A percentile compares a stretch with the other conserved stretches of the same genome.
Conservation (phyloP, 2,797 vertebrate genomes). For the Furcifer pardalis region DNA sequence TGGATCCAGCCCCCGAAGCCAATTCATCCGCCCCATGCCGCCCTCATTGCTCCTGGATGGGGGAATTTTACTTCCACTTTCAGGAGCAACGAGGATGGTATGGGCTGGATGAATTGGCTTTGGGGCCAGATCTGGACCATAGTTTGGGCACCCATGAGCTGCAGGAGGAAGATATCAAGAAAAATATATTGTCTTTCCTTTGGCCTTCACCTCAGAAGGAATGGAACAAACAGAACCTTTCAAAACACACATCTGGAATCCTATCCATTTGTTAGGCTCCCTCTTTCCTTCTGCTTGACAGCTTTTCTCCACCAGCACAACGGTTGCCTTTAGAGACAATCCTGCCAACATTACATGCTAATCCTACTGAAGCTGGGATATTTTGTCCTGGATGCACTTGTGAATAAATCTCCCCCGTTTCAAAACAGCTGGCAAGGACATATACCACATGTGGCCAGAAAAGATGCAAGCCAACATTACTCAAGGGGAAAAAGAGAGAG, state of each 20-base stretch:
- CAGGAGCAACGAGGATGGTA: no score
- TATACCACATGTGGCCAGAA: background rate
- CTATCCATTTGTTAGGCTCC: no score
- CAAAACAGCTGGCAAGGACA: background rate
- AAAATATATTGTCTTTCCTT: background rate
- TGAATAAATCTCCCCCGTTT: background rate
- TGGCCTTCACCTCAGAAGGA: background rate
- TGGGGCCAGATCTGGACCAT: no score
- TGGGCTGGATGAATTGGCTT: no score
- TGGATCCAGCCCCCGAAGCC: no score
- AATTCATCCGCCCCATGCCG: no score
- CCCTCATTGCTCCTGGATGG: no score
- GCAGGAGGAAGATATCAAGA: background rate
- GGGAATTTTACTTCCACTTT: no score
- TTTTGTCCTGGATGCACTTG: background rate
- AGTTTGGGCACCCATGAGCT: no score
- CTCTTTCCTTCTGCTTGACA: background rate
- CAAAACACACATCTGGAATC: background rate
- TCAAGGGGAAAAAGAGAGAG: background rate
- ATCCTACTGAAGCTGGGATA: background rate
- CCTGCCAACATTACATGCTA: background rate
- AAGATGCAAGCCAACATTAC: background rate
- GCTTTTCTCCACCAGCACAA: background rate
- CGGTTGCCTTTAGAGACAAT: constrained; percentile 9
- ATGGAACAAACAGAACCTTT: background rate